Base-by-base conservation (phyloP, 2,888 invertebrate species). In the Diaphora mendica region DNA sequence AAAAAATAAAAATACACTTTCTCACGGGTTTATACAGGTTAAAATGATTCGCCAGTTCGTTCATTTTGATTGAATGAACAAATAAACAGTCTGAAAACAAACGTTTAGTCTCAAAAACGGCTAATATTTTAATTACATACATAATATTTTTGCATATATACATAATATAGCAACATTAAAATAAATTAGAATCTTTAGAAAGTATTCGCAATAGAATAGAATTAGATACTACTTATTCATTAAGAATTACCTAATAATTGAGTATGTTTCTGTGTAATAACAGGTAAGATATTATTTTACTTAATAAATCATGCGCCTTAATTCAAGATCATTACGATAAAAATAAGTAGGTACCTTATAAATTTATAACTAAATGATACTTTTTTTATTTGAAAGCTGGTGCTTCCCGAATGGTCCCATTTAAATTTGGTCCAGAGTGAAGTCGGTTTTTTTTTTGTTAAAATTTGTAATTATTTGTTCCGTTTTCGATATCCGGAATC, bases 21-120 rank as follows among this genome's bases (percentile, higher is more conserved):
- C 90, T 90, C 87, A 90, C 90, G 77, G 88, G 84, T 39, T 73
- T 77, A 83, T 85, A 85, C 82, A 82, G 78, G 82, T 88, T 82
- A 82, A 81, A 82, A 81, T 83, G 71, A 70, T 84, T 79, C 80
- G 81, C 82, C 81, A 84, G 80, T 80, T 70, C 79, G 71, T 78
- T 68, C 83, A 82, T 82, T 67, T 78, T 80, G 75, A 75, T 48
- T 77, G 76, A 81, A 71, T 80, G 77, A 72, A 80, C 78, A 76
- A 78, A 80, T 82, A 87, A 86, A 84, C 84, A 83, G 84, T 87
- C 87, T 86, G 86, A 84, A 88, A 88, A 82, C 65, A 82, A 82
- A 82, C 17, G 68, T 26, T 59, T 35, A 55, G 3, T 72, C 67
- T 70, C 9, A 23, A 44, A 72, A 44, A 59, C 30, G 11, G 23